Percentiles rank a stretch among this genome's conserved stretches.
Conservation (phyloP, 2,113 vertebrate species). For the Colossoma macropomum region DNA sequence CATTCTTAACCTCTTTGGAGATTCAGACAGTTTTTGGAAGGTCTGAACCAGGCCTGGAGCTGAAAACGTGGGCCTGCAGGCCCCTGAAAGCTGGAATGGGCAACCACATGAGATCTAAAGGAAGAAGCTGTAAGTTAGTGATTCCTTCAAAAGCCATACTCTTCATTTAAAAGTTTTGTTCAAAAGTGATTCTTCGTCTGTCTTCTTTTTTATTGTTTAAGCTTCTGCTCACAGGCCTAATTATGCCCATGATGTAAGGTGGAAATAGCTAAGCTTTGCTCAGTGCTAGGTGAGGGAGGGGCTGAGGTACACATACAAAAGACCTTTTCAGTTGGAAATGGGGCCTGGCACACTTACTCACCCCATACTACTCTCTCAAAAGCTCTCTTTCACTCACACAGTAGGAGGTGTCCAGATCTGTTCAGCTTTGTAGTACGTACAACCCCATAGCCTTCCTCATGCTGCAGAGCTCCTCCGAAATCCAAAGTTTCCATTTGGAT, state of each 20-base stretch:
- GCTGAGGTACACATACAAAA: constrained; percentile 64
- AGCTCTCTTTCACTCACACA: constrained; percentile 45
- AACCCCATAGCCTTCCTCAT: neutral
- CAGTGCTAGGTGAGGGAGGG: constrained; percentile 23
- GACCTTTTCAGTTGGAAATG: constrained; percentile 62
- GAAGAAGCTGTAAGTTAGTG: neutral
- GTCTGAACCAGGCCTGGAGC: neutral
- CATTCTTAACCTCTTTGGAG: neutral
- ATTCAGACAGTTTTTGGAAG: neutral
- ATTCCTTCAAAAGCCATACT: neutral
- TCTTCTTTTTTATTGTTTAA: neutral
- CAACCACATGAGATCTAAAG: neutral
- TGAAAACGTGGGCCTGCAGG: neutral
- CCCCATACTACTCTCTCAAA: constrained; percentile 33
- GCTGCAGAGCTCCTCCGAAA: neutral
- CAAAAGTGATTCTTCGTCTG: no score
- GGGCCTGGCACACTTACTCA: constrained; percentile 18
- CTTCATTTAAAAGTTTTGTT: no score
- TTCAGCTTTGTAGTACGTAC: constrained; percentile 40
- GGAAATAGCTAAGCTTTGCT: neutral
- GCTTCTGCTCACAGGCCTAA: neutral
- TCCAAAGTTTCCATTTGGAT: constrained; percentile 21
- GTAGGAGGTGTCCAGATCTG: constrained; percentile 17
- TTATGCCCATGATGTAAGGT: constrained; percentile 11
- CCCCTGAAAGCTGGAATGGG: neutral